Evolutionary conservation across 2,797 vertebrate genomes (phyloP).

Genomic region (Perodicticus potto): DNA sequence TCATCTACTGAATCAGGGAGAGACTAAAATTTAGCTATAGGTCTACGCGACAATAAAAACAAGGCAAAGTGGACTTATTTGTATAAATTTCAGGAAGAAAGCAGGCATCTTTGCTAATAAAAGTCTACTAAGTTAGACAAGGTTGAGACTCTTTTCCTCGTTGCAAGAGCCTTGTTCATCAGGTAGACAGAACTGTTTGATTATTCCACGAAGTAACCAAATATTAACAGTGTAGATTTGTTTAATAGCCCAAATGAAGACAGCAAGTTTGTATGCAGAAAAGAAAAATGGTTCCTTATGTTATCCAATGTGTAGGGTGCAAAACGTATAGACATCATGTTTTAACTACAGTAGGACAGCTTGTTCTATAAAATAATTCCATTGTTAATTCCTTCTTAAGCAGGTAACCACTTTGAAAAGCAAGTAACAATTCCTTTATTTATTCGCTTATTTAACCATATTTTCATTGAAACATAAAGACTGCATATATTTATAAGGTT

Average conservation of each 20-base stretch:
- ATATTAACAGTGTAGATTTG: neutral
- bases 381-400: neutral
- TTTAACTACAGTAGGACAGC: neutral
- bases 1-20: constrained; percentile 5
- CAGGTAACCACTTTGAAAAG: neutral
- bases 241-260: neutral
- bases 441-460: neutral
- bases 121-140: constrained; percentile 19
- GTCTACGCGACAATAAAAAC: neutral
- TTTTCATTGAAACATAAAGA: neutral
- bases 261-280: neutral
- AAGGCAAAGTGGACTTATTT: neutral
- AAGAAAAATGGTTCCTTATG: neutral
- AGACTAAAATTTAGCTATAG: neutral
- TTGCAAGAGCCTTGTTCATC: neutral
- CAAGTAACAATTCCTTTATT: neutral
- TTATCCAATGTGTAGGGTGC: neutral
- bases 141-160: neutral
- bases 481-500: neutral
- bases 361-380: neutral
- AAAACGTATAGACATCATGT: neutral
- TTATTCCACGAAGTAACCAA: neutral
- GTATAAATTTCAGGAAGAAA: neutral
- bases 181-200: neutral
- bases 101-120: neutral